These are phyloP conservation scores for Gymnocephalus cernua DNA, from an alignment of 2,113 vertebrate species.

Conservation along the genomic window DNA sequence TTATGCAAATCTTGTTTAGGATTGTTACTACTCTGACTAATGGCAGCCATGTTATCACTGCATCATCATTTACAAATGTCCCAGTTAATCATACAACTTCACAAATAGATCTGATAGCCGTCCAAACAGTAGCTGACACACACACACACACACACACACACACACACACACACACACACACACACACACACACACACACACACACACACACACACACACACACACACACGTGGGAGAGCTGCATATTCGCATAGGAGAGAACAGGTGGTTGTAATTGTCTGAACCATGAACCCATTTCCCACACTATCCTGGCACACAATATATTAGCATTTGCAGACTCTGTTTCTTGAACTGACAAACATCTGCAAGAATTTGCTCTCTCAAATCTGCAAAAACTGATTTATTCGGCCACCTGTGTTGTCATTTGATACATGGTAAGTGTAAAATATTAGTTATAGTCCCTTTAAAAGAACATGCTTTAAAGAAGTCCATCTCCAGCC, in stretches of 20 bases:
- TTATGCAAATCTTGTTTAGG: background rate
- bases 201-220: constrained; percentile 7
- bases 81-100: background rate
- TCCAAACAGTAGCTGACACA: background rate
- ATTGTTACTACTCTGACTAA: background rate
- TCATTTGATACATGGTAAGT: background rate
- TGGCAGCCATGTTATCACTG: background rate
- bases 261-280: constrained; percentile 41
- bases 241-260: constrained; percentile 12
- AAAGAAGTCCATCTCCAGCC: background rate
- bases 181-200: constrained; percentile 7
- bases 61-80: background rate
- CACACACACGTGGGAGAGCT: background rate
- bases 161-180: background rate
- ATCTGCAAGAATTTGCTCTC: background rate
- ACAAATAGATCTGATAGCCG: background rate
- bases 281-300: background rate
- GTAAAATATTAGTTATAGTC: background rate
- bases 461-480: background rate
- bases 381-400: background rate
- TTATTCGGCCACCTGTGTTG: background rate
- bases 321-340: constrained; percentile 8
- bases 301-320: constrained; percentile 14
- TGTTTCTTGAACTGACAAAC: background rate
- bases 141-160: background rate